These are phyloP conservation scores for Troides aeacus DNA, from an alignment of 2,888 invertebrate genomes.

Conservation along the genomic window DNA sequence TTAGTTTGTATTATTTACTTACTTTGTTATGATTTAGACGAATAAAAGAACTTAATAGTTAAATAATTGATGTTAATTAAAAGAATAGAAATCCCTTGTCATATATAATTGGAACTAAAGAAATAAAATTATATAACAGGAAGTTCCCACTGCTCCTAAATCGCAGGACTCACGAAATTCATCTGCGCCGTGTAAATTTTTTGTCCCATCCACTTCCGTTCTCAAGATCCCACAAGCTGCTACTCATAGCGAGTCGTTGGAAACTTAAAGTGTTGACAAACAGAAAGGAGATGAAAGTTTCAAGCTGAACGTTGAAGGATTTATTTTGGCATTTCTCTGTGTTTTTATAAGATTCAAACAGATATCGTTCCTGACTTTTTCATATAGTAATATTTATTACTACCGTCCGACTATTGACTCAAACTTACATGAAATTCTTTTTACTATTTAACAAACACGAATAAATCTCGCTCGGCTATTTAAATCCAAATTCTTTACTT, in stretches of 20 bases:
- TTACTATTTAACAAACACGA: too few relatives aligned
- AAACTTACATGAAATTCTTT: too few relatives aligned
- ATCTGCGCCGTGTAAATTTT: constrained; percentile 25
- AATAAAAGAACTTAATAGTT: too few relatives aligned
- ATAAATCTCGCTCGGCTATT: too few relatives aligned
- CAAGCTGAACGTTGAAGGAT: constrained; percentile 22
- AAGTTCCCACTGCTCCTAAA: constrained; percentile 21
- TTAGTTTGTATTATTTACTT: too few relatives aligned
- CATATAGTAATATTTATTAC: too few relatives aligned
- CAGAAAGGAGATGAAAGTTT: constrained; percentile 21
- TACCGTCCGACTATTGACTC: too few relatives aligned
- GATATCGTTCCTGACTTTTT: too few relatives aligned
- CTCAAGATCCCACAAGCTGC: constrained; percentile 29
- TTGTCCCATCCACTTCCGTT: constrained; percentile 25
- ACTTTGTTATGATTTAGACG: too few relatives aligned
- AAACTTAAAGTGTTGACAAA: constrained; percentile 28
- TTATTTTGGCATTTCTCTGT: constrained; percentile 9
- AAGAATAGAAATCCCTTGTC: not conserved
- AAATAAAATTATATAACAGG: constrained; percentile 17
- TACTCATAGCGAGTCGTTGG: constrained; percentile 16
- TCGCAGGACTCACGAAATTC: constrained; percentile 21
- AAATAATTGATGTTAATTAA: not conserved
- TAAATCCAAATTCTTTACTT: too few relatives aligned
- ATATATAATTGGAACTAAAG: not conserved
- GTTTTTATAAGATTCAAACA: not conserved